These are phyloP conservation scores for Herpetotheres cachinnans DNA, from an alignment of 2,113 vertebrate species.

Conservation along the genomic window DNA sequence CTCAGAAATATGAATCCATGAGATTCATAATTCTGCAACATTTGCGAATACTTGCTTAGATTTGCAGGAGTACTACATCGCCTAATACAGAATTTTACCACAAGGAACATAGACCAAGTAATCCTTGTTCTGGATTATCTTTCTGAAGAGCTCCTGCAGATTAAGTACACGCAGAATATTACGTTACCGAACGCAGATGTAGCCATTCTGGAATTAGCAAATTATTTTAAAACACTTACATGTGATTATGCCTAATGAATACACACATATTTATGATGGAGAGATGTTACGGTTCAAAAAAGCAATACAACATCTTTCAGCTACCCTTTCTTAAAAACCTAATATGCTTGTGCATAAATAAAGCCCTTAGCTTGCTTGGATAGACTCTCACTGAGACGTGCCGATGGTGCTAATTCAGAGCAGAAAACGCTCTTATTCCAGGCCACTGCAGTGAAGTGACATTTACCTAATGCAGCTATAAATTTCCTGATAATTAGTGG, in stretches of 20 bases:
- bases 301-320: conserved; percentile 27
- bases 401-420: conserved; percentile 73
- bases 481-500: conserved; percentile 89
- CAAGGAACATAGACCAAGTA: neutral
- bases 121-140: neutral
- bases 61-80: neutral
- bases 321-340: conserved; percentile 38
- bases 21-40: neutral
- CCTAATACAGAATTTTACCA: neutral
- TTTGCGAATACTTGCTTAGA: neutral
- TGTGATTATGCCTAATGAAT: conserved; percentile 1
- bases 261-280: neutral
- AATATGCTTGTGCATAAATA: conserved; percentile 54
- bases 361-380: conserved; percentile 60
- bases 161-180: neutral
- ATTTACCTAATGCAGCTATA: conserved; percentile 91
- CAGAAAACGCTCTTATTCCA: conserved; percentile 73
- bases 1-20: neutral
- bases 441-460: conserved; percentile 86
- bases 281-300: conserved; percentile 39
- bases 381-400: conserved; percentile 60
- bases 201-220: neutral
- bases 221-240: conserved; percentile 6
- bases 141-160: neutral
- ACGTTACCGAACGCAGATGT: fast-evolving